Conservation (phyloP, 2,113 vertebrate genomes). For the Sturnira hondurensis region DNA sequence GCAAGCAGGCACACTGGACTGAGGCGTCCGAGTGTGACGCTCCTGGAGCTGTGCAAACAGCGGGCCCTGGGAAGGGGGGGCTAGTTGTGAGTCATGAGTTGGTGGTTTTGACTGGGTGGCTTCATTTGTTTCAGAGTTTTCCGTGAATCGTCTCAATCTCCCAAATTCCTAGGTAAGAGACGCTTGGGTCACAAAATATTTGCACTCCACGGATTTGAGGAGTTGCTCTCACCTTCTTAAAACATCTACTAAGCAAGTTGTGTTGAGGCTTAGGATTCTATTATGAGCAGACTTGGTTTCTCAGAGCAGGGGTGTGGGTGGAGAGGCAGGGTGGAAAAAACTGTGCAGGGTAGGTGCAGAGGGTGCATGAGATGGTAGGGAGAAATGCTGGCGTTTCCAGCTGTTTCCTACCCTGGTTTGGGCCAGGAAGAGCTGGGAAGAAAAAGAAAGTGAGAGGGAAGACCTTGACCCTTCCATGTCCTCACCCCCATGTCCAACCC, state of each 20-base stretch:
- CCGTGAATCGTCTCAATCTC: not conserved
- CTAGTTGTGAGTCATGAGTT: not conserved
- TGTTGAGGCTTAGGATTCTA: not conserved
- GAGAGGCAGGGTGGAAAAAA: not conserved
- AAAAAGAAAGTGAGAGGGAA: not conserved
- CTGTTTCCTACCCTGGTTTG: not conserved
- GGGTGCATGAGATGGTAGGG: not conserved
- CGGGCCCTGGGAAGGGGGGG: not conserved
- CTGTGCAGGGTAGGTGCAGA: not conserved
- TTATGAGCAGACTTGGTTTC: not conserved
- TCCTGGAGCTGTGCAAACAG: not conserved
- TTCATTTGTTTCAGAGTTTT: not conserved
- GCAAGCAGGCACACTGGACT: not conserved
- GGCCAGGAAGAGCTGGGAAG: not conserved
- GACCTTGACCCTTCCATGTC: not conserved
- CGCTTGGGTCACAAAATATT: not conserved
- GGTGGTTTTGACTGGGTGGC: not conserved
- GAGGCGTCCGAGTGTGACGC: not conserved
- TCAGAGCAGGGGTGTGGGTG: not conserved
- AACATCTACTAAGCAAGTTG: too few species aligned
- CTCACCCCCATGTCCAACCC: not conserved
- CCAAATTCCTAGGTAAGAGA: not conserved
- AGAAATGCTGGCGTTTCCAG: not conserved
- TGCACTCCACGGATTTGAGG: not conserved
- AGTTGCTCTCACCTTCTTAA: not conserved